A percentile compares a stretch with the other conserved stretches of the same genome.
Evolutionary conservation across 2,888 invertebrate species (phyloP).

Genomic region (Erebia aethiops): DNA sequence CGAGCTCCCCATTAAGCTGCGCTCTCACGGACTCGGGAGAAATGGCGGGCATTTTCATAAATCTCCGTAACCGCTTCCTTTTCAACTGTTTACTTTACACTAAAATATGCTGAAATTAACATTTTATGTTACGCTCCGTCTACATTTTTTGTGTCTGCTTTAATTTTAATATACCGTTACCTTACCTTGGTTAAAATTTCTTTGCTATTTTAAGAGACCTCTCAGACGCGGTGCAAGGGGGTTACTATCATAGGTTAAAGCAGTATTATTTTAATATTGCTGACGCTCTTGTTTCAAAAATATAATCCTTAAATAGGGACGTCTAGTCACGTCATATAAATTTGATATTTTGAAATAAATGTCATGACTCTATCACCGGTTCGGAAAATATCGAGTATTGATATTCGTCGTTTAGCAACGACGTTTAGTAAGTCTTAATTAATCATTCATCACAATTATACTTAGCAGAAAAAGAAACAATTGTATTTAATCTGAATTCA

Average conservation of each 20-base stretch:
- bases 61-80: conserved; percentile 27
- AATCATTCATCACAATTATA: not conserved
- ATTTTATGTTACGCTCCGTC: conserved; percentile 16
- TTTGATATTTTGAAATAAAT: too few species aligned
- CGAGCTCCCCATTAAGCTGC: conserved; percentile 18
- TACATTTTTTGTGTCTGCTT: conserved; percentile 10
- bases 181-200: not conserved
- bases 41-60: conserved; percentile 25
- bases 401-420: too few species aligned
- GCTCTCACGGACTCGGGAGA: conserved; percentile 20
- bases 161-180: conserved; percentile 3
- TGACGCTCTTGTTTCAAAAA: too few species aligned
- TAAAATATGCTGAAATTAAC: conserved; percentile 22
- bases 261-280: too few species aligned
- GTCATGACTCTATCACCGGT: too few species aligned
- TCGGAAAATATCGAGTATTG: too few species aligned
- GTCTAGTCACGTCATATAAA: too few species aligned
- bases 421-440: not conserved
- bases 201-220: not conserved
- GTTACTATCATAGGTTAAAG: too few species aligned
- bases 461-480: not conserved
- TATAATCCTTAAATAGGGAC: too few species aligned
- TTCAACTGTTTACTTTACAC: conserved; percentile 25
- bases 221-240: too few species aligned
- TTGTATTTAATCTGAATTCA: not conserved